These are phyloP conservation scores for Alauda arvensis DNA, from an alignment of 2,797 vertebrate species.

Conservation along the genomic window DNA sequence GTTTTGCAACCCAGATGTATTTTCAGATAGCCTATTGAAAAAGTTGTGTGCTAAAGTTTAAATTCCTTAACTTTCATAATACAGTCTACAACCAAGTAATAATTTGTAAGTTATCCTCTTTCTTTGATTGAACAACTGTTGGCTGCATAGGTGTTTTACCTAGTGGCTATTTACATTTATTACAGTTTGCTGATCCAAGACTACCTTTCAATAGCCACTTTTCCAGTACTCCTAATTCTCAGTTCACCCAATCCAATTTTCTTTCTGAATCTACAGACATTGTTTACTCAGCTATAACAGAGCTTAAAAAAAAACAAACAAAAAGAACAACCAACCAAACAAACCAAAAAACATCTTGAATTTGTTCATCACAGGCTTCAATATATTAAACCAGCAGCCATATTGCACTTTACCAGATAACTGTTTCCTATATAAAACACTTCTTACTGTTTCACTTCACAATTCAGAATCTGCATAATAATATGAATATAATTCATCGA, in stretches of 20 bases:
- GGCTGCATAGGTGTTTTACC: background rate
- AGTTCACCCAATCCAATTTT: background rate
- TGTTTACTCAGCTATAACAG: background rate
- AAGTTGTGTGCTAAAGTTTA: background rate
- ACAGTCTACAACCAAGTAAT: background rate
- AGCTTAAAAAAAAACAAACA: background rate
- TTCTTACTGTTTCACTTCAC: background rate
- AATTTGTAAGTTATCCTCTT: background rate
- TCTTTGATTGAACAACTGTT: background rate
- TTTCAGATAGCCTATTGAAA: background rate
- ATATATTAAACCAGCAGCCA: background rate
- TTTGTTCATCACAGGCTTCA: background rate
- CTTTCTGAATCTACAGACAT: background rate
- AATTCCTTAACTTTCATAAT: background rate
- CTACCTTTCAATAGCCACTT: background rate
- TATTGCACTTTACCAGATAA: background rate
- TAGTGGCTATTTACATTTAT: background rate
- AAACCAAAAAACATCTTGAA: background rate
- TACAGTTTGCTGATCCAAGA: background rate
- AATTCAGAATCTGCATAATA: background rate
- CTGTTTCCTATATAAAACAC: background rate
- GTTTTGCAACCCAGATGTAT: background rate
- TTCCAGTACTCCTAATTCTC: background rate
- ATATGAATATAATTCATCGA: background rate
- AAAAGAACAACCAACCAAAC: rapidly evolving